phyloP scores from a whole-genome alignment of 2,888 invertebrate genomes.

The Linyphia triangularis region DNA sequence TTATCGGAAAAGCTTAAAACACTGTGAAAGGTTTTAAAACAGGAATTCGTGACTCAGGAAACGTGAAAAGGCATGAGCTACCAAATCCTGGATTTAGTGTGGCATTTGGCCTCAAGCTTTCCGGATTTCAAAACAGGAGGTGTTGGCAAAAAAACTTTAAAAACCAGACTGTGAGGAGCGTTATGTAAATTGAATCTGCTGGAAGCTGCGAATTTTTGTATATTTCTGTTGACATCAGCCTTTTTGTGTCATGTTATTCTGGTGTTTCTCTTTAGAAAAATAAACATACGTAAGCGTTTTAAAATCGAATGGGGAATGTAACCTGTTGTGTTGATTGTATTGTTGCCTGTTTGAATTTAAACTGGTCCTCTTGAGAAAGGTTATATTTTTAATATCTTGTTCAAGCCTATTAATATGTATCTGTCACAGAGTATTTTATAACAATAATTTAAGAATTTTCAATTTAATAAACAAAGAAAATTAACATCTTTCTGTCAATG shows the following conservation, averaged over 20 bases:
- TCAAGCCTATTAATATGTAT: no score
- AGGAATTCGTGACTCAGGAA: slow-evolving; percentile 41
- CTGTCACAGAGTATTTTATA: no score
- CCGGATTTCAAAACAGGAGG: slow-evolving; percentile 28
- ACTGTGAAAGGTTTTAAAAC: slow-evolving; percentile 31
- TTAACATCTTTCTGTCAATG: no score
- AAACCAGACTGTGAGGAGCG: slow-evolving; percentile 20
- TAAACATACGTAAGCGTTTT: slow-evolving; percentile 45
- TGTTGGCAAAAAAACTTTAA: slow-evolving; percentile 36
- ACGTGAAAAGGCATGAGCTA: slow-evolving; percentile 36
- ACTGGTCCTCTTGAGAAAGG: not conserved
- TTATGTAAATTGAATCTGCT: slow-evolving; percentile 65
- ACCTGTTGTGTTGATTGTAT: slow-evolving; percentile 35
- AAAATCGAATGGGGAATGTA: slow-evolving; percentile 19
- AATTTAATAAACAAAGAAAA: no score
- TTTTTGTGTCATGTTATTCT: slow-evolving; percentile 20
- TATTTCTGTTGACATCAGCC: slow-evolving; percentile 66
- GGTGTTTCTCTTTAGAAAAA: not conserved
- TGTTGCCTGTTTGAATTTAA: not conserved
- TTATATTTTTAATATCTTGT: not conserved
- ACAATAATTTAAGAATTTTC: no score
- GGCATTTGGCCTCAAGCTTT: slow-evolving; percentile 55
- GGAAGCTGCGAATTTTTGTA: slow-evolving; percentile 27
- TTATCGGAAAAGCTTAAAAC: not conserved
- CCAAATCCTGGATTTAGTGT: slow-evolving; percentile 52